Evolutionary conservation across 53 echinoderm and acorn worm species (phyloP).

Genomic region (Stichopus horrens): DNA sequence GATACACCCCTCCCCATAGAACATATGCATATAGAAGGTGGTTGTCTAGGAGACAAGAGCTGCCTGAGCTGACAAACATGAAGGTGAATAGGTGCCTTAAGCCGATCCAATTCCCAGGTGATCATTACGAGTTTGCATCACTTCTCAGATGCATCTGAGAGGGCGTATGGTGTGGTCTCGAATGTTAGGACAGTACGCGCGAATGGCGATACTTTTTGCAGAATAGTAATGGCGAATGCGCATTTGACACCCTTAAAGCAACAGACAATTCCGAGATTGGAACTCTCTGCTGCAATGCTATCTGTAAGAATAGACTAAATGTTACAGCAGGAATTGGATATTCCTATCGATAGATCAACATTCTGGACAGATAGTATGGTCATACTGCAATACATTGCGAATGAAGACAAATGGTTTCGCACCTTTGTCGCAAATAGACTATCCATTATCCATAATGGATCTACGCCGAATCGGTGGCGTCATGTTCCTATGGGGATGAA

Average conservation of each 20-base stretch:
- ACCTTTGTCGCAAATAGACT: constrained; percentile 63
- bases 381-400: constrained; percentile 54
- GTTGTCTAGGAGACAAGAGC: background rate
- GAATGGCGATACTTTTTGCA: constrained; percentile 26
- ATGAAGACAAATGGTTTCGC: constrained; percentile 39
- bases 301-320: constrained; percentile 55
- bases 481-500: constrained; percentile 50
- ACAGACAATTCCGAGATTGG: constrained; percentile 63
- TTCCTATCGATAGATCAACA: constrained; percentile 48
- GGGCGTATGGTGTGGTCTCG: constrained; percentile 46
- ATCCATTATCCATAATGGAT: constrained; percentile 27
- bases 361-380: constrained; percentile 60
- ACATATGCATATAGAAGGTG: background rate
- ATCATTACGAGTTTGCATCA: constrained; percentile 48
- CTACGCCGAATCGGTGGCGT: constrained; percentile 55
- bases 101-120: constrained; percentile 42
- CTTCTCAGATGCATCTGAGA: constrained; percentile 59
- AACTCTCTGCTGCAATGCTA: constrained; percentile 58
- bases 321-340: constrained; percentile 56
- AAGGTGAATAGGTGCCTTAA: constrained; percentile 64
- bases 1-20: background rate
- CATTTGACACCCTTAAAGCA: constrained; percentile 56
- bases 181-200: constrained; percentile 29
- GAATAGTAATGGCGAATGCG: constrained; percentile 50
- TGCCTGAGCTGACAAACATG: background rate